Evolutionary conservation across 2,113 vertebrate species (phyloP).

Genomic region (Phylloscopus whistleri): DNA sequence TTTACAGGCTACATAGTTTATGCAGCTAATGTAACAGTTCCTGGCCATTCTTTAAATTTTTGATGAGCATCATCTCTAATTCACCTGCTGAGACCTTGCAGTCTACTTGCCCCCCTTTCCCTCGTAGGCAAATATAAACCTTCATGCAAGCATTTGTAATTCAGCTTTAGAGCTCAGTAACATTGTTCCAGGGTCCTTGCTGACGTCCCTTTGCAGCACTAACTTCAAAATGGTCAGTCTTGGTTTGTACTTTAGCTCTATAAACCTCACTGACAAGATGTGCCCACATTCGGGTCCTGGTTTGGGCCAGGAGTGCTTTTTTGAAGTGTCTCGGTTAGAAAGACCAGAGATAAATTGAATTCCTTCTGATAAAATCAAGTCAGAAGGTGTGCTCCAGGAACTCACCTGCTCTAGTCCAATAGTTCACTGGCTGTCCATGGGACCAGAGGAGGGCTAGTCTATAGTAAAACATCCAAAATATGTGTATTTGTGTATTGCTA

Average conservation of each 20-base stretch:
- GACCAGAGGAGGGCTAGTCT: neutral
- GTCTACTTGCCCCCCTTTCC: neutral
- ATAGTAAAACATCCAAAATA: neutral
- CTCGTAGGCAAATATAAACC: neutral
- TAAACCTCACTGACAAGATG: neutral
- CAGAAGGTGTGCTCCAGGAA: neutral
- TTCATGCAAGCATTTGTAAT: neutral
- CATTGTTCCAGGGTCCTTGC: neutral
- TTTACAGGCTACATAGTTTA: neutral
- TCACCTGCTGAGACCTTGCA: neutral
- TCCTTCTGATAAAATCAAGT: neutral
- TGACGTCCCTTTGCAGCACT: neutral
- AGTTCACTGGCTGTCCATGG: neutral
- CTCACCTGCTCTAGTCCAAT: neutral
- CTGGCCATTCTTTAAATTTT: neutral
- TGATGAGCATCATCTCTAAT: neutral
- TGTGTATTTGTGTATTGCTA: neutral
- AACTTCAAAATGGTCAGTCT: neutral
- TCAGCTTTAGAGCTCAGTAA: neutral
- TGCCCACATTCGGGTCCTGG: neutral
- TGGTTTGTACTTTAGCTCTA: neutral
- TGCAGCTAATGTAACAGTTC: neutral
- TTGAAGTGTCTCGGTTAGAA: neutral
- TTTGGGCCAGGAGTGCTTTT: neutral
- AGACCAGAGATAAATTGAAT: neutral